These are phyloP conservation scores for Sardinella longiceps DNA, from an alignment of 2,797 vertebrate species.

Conservation along the genomic window DNA sequence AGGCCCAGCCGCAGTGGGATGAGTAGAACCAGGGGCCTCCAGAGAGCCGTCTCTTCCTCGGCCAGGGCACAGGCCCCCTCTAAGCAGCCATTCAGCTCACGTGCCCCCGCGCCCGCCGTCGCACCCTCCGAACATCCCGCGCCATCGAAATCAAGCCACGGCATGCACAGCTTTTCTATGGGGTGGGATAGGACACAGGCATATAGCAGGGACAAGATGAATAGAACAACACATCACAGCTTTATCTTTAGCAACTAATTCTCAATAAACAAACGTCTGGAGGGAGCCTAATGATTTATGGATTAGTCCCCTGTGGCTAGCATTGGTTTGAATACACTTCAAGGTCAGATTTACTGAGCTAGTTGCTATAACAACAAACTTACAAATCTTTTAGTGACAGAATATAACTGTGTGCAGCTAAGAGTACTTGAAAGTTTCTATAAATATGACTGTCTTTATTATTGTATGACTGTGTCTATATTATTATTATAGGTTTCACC, in stretches of 20 bases:
- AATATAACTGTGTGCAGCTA: background rate
- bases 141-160: conserved; percentile 69
- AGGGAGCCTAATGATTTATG: background rate
- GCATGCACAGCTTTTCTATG: conserved; percentile 88
- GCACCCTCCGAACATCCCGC: conserved; percentile 66
- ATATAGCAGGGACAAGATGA: background rate
- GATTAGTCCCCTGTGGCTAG: background rate
- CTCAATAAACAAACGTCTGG: background rate
- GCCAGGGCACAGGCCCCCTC: conserved; percentile 76
- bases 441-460: background rate
- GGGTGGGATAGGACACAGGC: background rate
- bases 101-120: conserved; percentile 54
- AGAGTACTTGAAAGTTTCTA: background rate
- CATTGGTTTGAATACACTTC: background rate
- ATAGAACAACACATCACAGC: background rate
- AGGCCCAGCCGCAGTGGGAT: conserved; percentile 96
- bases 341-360: background rate
- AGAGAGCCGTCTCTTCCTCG: conserved; percentile 73
- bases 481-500: background rate
- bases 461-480: too few species aligned
- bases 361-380: background rate
- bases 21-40: conserved; percentile 95
- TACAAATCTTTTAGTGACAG: background rate
- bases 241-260: background rate
- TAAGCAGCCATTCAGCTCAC: conserved; percentile 84